Evolutionary conservation across 2,797 vertebrate genomes (phyloP), one percentile per base, ranked within the genome.

Genomic region (Coracias cyanogaster): DNA sequence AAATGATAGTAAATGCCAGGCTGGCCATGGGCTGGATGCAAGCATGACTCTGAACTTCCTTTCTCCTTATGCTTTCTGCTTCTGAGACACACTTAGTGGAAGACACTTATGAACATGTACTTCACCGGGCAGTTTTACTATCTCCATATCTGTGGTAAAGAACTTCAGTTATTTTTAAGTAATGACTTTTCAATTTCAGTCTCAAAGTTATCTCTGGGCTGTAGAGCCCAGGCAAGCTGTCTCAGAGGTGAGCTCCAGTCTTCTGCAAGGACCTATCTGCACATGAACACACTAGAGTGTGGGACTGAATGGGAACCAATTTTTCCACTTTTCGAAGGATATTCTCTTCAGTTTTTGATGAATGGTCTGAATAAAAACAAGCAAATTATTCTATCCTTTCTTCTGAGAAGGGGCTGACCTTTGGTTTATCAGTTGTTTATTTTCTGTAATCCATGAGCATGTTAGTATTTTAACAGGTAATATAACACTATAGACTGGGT

Each of bases 401-500:
- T 69, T 57, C 41, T 57, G 31, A 82, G 31, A 60, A 71, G 35
- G 24, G 24, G 12, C 13, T 73, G 45, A 69, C 8, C 26, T 91
- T 87, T 54, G 14, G 8, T 71, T 78, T 74, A 28, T 45, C 43
- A 45, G 18, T 45, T 78, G 49, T 12, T 57, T 1, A 7, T 77
- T 22, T 81, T 78, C 61, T 71, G 39, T 31, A 81, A 51, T 61
- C 16, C 17, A 10, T 24, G 17, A 70, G 60, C 35, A 58, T 28
- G 13, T 48, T 61, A 71, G 41, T 20, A 72, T 69, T 73, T 83
- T 70, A 74, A 51, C 39, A 62, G 14, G 15, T 19, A 83, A 57
- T 0, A 0, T 74, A 33, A 66, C 26, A 51, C 12, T 37, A 17
- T 9, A 55, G 46, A 64, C n/a, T 45, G 18, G 70, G 26, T n/a